Conservation (phyloP, 2,113 vertebrate genomes). For the Sphyrna mokarran region DNA sequence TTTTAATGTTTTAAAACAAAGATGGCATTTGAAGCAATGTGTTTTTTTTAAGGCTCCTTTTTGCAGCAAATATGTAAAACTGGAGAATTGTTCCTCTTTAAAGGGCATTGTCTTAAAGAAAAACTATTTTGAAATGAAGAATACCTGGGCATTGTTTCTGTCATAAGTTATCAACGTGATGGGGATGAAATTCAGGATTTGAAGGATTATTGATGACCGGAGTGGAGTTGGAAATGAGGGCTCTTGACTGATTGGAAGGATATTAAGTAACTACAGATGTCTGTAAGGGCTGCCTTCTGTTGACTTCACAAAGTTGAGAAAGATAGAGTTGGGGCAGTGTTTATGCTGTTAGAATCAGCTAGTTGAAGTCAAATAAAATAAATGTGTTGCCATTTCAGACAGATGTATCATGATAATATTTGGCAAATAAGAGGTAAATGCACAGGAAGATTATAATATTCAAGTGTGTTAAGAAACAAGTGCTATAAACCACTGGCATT, state of each 20-base stretch:
- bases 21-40: not conserved
- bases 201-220: not conserved
- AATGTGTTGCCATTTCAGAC: not conserved
- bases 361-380: not conserved
- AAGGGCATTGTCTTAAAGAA: not conserved
- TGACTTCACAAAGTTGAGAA: not conserved
- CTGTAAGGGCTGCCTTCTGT: not conserved
- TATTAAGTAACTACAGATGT: not conserved
- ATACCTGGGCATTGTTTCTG: not conserved
- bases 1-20: not conserved
- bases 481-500: not conserved
- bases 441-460: not conserved
- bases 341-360: not conserved
- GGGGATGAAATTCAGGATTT: too few species aligned
- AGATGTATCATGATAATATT: not conserved
- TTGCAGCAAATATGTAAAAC: not conserved
- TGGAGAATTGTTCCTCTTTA: not conserved
- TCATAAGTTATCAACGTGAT: too few species aligned
- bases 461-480: not conserved
- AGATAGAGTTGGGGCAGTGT: not conserved
- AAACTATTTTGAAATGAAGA: not conserved
- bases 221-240: not conserved
- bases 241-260: not conserved
- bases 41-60: not conserved
- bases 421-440: not conserved